Evolutionary conservation across 2,113 vertebrate genomes (phyloP).

Genomic region (Polypterus bichir): DNA sequence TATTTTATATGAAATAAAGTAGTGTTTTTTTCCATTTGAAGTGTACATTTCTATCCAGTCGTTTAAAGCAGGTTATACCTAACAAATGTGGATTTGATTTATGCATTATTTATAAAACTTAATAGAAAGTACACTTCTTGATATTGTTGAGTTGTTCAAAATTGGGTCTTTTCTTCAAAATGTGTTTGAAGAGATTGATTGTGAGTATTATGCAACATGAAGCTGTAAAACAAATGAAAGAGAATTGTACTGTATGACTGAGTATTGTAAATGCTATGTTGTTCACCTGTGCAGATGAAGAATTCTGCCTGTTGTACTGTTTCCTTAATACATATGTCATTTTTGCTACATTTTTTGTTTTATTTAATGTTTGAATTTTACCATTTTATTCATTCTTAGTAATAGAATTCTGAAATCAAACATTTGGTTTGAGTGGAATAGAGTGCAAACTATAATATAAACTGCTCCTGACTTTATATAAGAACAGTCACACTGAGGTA

Average conservation of each 20-base stretch:
- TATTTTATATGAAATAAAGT: constrained; percentile 35
- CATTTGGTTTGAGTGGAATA: no score
- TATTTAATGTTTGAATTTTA: no score
- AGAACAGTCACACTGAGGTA: no score
- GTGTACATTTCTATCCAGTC: constrained; percentile 34
- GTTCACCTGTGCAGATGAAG: constrained; percentile 29
- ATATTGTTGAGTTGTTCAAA: constrained; percentile 30
- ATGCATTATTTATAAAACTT: constrained; percentile 42
- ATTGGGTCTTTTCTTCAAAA: constrained; percentile 31
- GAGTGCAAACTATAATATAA: no score
- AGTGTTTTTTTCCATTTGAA: constrained; percentile 26
- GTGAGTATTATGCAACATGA: constrained; percentile 40
- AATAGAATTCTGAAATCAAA: no score
- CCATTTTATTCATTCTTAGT: no score
- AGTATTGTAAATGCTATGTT: constrained; percentile 32
- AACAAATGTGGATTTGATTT: constrained; percentile 6
- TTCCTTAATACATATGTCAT: not conserved
- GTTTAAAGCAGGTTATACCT: constrained; percentile 22
- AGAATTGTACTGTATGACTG: constrained; percentile 39
- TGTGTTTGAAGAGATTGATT: constrained; percentile 26
- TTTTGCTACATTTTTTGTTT: not conserved
- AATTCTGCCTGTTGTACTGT: constrained; percentile 24
- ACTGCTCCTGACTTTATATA: no score
- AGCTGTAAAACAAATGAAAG: constrained; percentile 36
- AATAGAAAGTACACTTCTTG: constrained; percentile 30